These are phyloP conservation scores for Eunapius fragilis DNA, from an alignment of 37 sponge, comb jelly and placozoan species.

Conservation along the genomic window DNA sequence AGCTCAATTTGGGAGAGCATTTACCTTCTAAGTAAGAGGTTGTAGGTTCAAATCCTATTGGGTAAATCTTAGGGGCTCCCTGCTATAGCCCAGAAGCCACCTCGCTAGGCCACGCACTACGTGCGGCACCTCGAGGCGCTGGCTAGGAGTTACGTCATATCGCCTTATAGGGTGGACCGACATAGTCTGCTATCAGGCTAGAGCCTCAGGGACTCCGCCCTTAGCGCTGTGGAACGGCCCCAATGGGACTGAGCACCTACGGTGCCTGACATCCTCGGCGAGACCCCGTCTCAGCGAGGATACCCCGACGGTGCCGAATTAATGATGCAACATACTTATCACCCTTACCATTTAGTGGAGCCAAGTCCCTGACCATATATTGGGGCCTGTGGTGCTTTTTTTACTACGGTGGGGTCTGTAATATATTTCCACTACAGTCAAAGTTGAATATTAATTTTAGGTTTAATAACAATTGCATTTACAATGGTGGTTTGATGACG, in stretches of 20 bases:
- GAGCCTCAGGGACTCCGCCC: background rate
- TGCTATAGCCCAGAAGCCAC: too few relatives aligned
- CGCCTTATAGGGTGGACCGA: background rate
- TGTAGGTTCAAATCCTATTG: constrained; percentile 56
- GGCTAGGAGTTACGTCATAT: background rate
- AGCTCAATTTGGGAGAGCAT: constrained; percentile 35
- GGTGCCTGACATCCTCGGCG: too few relatives aligned
- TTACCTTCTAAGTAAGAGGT: constrained; percentile 49
- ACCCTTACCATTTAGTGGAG: constrained; percentile 86
- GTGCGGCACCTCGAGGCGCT: too few relatives aligned
- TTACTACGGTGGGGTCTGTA: constrained; percentile 69
- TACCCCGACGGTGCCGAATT: background rate
- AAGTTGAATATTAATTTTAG: constrained; percentile 61
- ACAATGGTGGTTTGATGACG: constrained; percentile 83
- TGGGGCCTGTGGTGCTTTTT: constrained; percentile 76
- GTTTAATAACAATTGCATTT: constrained; percentile 52
- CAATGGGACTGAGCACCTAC: too few relatives aligned
- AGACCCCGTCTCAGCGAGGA: too few relatives aligned
- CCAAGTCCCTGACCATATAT: constrained; percentile 82
- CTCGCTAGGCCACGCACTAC: background rate
- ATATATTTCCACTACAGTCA: constrained; percentile 82
- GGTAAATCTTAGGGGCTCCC: background rate
- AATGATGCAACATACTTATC: constrained; percentile 64
- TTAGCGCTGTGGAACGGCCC: background rate
- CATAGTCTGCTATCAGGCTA: background rate